Percentiles rank a stretch among this genome's conserved stretches.
Evolutionary conservation across 2,113 vertebrate species (phyloP).

Genomic region (Capreolus pygargus): DNA sequence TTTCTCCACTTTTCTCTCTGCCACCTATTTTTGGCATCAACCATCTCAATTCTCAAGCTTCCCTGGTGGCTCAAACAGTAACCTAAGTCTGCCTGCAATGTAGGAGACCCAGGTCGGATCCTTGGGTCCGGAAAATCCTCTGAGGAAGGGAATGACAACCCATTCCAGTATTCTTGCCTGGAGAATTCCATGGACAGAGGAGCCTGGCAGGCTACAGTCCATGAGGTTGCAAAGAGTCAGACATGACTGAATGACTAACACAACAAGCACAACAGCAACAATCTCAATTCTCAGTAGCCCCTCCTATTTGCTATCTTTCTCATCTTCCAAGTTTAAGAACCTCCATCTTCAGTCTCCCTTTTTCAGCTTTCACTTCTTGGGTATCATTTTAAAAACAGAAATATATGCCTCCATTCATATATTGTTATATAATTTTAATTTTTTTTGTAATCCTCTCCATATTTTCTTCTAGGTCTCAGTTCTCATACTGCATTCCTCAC

Average conservation of each 20-base stretch:
- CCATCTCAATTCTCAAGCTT: background rate
- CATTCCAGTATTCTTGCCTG: too few species aligned
- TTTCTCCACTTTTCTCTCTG: background rate
- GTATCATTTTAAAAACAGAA: background rate
- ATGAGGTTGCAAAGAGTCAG: too few species aligned
- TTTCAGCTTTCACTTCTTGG: background rate
- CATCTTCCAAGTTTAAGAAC: background rate
- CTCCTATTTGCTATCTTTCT: background rate
- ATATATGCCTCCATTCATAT: background rate
- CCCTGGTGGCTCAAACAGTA: too few species aligned
- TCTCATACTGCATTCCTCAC: background rate
- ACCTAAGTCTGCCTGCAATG: too few species aligned
- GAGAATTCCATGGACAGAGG: too few species aligned
- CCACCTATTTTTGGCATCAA: background rate
- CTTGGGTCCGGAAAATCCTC: too few species aligned
- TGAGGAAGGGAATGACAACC: too few species aligned
- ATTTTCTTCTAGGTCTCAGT: background rate
- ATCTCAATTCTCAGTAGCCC: too few species aligned
- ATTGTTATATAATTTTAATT: background rate
- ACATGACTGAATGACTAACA: too few species aligned
- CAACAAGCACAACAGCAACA: too few species aligned
- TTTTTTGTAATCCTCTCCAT: background rate
- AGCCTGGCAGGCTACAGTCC: too few species aligned
- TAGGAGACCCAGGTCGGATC: too few species aligned
- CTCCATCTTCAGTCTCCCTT: background rate